phyloP scores from a whole-genome alignment of 2,113 vertebrate species.

The Zosterops pallidus region DNA sequence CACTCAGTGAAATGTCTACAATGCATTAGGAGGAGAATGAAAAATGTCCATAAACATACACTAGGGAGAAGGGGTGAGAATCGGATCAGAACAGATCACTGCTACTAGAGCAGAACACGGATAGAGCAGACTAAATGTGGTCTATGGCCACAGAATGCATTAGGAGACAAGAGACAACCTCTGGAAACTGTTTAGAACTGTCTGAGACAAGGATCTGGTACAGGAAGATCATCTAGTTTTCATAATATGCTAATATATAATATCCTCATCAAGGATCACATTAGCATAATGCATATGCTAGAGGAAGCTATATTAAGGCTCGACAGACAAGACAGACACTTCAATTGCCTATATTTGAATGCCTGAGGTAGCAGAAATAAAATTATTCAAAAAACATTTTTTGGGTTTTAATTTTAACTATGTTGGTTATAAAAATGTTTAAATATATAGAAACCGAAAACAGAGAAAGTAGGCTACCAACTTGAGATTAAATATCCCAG shows the following conservation, averaged over 20 bases:
- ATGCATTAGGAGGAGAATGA: neutral
- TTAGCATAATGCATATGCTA: neutral
- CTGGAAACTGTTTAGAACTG: neutral
- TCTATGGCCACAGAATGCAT: neutral
- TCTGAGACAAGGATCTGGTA: neutral
- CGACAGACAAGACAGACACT: neutral
- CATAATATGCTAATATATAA: neutral
- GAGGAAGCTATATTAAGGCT: neutral
- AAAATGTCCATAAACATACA: neutral
- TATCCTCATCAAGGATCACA: neutral
- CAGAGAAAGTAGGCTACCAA: neutral
- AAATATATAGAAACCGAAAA: neutral
- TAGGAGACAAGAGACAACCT: neutral
- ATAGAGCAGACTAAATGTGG: neutral
- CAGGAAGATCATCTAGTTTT: neutral
- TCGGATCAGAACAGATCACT: neutral
- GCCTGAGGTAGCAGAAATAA: neutral
- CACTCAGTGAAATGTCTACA: neutral
- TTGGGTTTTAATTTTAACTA: neutral
- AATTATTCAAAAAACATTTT: neutral
- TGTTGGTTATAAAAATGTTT: neutral
- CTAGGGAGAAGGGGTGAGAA: neutral
- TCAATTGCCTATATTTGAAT: neutral
- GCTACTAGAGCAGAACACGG: neutral
- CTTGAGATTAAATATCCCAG: neutral